These are phyloP conservation scores for Elaphurus davidianus DNA, from an alignment of 2,113 vertebrate genomes.

Conservation along the genomic window DNA sequence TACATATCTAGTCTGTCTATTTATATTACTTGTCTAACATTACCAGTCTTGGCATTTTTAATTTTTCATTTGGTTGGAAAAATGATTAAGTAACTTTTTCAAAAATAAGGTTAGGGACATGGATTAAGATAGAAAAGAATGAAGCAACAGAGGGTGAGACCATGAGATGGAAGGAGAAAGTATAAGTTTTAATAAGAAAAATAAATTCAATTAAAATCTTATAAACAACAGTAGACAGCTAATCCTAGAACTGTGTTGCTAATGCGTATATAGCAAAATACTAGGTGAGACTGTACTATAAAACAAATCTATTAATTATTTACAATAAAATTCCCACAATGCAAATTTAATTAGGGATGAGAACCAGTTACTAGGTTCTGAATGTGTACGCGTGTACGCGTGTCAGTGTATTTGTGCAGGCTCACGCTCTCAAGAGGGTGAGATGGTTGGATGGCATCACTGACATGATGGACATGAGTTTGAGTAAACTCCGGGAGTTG, in stretches of 20 bases:
- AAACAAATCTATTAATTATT: background rate
- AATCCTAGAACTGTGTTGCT: background rate
- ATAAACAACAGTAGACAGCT: background rate
- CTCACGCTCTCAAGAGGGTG: background rate
- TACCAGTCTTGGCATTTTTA: slow-evolving; percentile 9
- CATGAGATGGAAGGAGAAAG: background rate
- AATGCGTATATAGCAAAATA: background rate
- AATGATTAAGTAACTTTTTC: background rate
- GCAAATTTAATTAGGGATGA: background rate
- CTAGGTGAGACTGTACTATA: background rate
- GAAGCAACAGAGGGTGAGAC: background rate
- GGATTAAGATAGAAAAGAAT: background rate
- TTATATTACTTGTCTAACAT: background rate
- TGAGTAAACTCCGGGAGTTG: background rate
- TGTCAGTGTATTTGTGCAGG: background rate
- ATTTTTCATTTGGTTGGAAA: background rate
- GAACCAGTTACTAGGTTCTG: background rate
- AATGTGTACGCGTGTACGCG: rapidly evolving
- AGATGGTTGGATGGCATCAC: background rate
- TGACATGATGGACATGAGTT: background rate
- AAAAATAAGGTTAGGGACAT: background rate
- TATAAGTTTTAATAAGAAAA: background rate
- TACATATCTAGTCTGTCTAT: background rate
- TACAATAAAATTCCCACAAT: background rate
- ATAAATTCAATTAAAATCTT: background rate